These are phyloP conservation scores for Rhagonycha lutea DNA, from an alignment of 2,888 invertebrate species.

Conservation along the genomic window DNA sequence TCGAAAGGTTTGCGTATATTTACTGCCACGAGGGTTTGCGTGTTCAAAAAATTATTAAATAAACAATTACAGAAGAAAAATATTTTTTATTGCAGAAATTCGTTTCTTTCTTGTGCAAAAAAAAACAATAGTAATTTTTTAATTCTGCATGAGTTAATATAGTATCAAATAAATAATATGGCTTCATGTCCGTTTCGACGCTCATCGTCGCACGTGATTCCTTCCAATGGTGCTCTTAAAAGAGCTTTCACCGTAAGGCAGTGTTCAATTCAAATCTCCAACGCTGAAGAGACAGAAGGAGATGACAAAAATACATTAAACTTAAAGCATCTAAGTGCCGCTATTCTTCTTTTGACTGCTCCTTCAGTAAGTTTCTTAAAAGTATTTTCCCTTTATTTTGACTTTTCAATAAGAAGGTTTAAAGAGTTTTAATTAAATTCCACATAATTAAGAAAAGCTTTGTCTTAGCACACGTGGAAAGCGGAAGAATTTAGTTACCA, in stretches of 20 bases:
- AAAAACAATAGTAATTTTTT: neutral
- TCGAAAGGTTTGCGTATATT: neutral
- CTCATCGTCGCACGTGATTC: conserved; percentile 60
- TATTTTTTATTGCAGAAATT: neutral
- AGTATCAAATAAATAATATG: conserved; percentile 32
- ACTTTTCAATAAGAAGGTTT: neutral
- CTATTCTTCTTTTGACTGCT: conserved; percentile 78
- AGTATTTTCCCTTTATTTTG: neutral
- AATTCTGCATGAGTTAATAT: conserved; percentile 9
- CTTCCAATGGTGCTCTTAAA: conserved; percentile 53
- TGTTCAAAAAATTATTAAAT: neutral
- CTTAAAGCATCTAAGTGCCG: conserved; percentile 79
- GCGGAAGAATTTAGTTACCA: neutral
- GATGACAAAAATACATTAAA: conserved; percentile 70
- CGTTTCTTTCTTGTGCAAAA: neutral
- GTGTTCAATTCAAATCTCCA: conserved; percentile 66
- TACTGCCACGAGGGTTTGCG: neutral
- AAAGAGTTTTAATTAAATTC: neutral
- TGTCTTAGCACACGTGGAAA: neutral
- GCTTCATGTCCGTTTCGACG: conserved; percentile 62
- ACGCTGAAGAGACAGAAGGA: conserved; percentile 65
- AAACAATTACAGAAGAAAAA: conserved; percentile 11
- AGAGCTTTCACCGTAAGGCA: conserved; percentile 59
- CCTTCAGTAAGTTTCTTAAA: conserved; percentile 74
- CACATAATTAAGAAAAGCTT: neutral